phyloP scores from a whole-genome alignment of 2,113 vertebrate species.

The Trichechus manatus region DNA sequence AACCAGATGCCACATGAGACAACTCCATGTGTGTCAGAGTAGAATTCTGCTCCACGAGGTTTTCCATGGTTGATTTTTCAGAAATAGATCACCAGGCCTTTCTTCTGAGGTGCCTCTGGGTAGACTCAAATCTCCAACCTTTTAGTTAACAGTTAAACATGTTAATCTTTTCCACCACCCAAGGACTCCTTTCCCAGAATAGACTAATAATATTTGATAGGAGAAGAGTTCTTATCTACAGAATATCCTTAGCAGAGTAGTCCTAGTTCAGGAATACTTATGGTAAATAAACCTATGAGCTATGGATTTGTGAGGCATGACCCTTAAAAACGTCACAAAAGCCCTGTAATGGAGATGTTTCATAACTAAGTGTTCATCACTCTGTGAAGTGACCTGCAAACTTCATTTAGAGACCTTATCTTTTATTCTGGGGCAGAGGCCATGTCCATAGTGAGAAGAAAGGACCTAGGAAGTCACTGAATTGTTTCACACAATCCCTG shows the following conservation, averaged over 20 bases:
- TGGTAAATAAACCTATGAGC: background rate
- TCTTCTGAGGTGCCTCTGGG: no score
- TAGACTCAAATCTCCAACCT: no score
- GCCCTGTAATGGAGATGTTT: background rate
- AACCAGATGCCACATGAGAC: no score
- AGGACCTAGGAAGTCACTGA: background rate
- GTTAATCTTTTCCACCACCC: no score
- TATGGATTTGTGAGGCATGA: background rate
- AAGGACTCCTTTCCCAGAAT: background rate
- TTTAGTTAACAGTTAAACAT: no score
- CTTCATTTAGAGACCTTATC: conserved; percentile 15
- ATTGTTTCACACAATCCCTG: background rate
- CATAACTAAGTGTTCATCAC: background rate
- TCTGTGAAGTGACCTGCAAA: background rate
- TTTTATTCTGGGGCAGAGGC: background rate
- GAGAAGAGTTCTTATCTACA: background rate
- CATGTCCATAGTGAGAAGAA: background rate
- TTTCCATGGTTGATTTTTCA: no score
- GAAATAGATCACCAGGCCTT: no score
- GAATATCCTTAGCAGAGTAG: background rate
- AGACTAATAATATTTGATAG: background rate
- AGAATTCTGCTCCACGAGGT: no score
- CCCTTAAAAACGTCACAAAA: conserved; percentile 7
- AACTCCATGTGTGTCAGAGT: no score
- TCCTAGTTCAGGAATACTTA: background rate